Base-by-base conservation (phyloP, 2,797 vertebrate species). In the Myotis planiceps region DNA sequence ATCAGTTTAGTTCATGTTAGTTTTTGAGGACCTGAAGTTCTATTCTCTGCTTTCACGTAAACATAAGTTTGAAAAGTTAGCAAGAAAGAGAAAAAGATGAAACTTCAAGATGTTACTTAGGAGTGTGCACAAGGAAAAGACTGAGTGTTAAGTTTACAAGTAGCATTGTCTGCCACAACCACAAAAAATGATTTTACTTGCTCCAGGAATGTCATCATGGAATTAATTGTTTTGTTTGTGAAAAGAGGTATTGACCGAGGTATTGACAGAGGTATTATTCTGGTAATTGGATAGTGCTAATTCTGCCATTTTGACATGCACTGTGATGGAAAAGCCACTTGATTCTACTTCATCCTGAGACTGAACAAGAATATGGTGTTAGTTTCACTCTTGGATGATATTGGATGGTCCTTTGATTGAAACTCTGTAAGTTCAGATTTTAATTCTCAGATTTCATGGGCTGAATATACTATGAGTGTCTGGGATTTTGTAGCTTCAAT, bases 31-130 rank as follows among this genome's bases (percentile, higher is more conserved):
- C 34, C 34, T 60, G 92, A 94, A 90, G 27, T 55, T 96, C 29
- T 96, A 7, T 96, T 95, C 53, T 95, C 32, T 94, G 53, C 93
- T 32, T 86, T 92, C 32, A 45, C 13, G 21, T 91, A 85, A 96
- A 81, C n/a, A 42, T 83, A 60, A 89, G 39, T 63, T 32, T 2
- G 71, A 83, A 72, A 80, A 79, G 84, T 69, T 49, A 93, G 63
- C 32, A 93, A 90, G 74, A 53, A 84, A 90, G 71, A 92, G 42
- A 92, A 81, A 94, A 81, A 91, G 29, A 6, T 68, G 69, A 85
- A 92, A 86, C 60, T 81, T 92, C 42, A 94, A 92, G 39, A 49
- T 92, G 58, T 37, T 83, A 25, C n/a, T 85, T 87, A 74, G n/a
- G 25, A 85, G 4, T 81, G n/a, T 86, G 58, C 25, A 71, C 42